These are phyloP conservation scores for Prochilodus magdalenae DNA, from an alignment of 2,113 vertebrate genomes.

Conservation along the genomic window DNA sequence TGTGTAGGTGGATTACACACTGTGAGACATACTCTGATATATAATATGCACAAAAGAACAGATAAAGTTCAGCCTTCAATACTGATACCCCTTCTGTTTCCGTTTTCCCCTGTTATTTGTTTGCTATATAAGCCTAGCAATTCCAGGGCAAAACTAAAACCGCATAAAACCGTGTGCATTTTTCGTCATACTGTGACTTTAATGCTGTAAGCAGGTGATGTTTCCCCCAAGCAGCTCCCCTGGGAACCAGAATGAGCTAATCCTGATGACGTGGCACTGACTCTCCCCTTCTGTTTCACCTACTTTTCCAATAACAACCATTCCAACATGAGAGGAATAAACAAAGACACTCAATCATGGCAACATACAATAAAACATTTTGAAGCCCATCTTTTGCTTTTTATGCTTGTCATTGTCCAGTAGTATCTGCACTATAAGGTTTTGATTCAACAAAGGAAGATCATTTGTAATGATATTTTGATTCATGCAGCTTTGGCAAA, in stretches of 20 bases:
- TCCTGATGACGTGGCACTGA: background rate
- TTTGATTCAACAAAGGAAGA: background rate
- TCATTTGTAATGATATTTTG: background rate
- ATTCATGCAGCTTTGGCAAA: background rate
- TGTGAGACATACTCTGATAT: background rate
- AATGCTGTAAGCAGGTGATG: background rate
- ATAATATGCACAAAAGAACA: background rate
- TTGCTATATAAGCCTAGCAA: too few species aligned
- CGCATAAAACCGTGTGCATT: background rate
- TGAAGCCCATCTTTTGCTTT: background rate
- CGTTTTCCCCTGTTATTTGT: too few species aligned
- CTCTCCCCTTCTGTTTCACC: background rate
- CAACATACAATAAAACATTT: background rate
- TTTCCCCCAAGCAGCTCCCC: background rate
- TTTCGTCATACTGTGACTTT: background rate
- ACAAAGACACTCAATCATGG: background rate
- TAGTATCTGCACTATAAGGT: background rate
- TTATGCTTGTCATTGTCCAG: background rate
- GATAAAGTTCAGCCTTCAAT: background rate
- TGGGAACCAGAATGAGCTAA: background rate
- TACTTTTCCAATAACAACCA: slow-evolving; percentile 19
- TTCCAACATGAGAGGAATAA: background rate
- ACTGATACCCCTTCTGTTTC: background rate
- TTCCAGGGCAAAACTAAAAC: background rate
- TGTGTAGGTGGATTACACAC: too few species aligned